Evolutionary conservation across 2,113 vertebrate genomes (phyloP).

Genomic region (Galeopterus variegatus): DNA sequence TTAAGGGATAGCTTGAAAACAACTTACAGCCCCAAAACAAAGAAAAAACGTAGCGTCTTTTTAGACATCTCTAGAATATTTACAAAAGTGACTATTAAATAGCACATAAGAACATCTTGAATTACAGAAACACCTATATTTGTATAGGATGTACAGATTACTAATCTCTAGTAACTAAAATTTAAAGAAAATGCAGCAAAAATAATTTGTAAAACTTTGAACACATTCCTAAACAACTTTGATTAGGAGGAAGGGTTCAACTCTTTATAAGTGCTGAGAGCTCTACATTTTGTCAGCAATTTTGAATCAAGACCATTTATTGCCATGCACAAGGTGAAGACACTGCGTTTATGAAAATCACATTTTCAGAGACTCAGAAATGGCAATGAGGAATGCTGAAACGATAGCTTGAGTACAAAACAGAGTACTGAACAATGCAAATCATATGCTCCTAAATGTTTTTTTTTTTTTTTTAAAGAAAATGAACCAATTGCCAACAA

Average conservation of each 20-base stretch:
- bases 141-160: neutral
- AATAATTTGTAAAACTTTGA: neutral
- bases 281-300: neutral
- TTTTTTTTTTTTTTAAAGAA: neutral
- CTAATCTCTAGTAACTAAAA: neutral
- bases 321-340: neutral
- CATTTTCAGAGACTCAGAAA: neutral
- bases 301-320: too few species aligned
- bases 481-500: neutral
- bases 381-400: neutral
- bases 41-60: neutral
- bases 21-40: neutral
- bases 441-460: neutral
- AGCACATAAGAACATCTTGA: neutral
- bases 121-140: neutral
- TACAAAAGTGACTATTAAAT: neutral
- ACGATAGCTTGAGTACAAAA: too few species aligned
- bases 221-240: neutral
- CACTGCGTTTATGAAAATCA: fast-evolving
- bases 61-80: neutral
- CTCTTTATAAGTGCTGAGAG: neutral
- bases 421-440: fast-evolving
- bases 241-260: neutral
- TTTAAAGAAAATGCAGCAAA: neutral
- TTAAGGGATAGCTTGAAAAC: neutral